phyloP scores from a whole-genome alignment of 2,797 vertebrate genomes.

The Nannoperca australis region DNA sequence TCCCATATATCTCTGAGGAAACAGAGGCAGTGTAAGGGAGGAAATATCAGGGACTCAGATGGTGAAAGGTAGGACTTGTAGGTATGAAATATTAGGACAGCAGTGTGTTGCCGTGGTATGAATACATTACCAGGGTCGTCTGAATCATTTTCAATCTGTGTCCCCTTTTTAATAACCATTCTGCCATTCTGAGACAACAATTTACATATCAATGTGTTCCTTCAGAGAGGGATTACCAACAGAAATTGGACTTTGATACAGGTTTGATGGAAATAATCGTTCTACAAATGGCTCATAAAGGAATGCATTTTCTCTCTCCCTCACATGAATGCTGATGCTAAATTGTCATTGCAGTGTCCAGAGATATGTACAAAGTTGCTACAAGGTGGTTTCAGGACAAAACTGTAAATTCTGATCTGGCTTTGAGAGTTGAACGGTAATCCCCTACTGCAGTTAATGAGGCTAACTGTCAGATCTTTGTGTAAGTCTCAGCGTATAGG shows the following conservation, averaged over 20 bases:
- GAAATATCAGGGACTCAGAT: not conserved
- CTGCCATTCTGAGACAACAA: constrained; percentile 67
- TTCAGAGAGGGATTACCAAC: constrained; percentile 69
- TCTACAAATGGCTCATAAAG: constrained; percentile 63
- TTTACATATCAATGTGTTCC: constrained; percentile 78
- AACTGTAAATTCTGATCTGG: not conserved
- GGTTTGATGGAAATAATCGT: constrained; percentile 61
- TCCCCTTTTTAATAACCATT: constrained; percentile 66
- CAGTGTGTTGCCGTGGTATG: constrained; percentile 4
- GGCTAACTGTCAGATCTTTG: not conserved
- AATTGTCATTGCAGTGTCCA: constrained; percentile 12
- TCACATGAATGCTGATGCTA: constrained; percentile 60
- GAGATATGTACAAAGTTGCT: constrained; percentile 6
- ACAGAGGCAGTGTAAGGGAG: not conserved
- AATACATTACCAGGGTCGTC: constrained; percentile 60
- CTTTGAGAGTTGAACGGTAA: constrained; percentile 1
- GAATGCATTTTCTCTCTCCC: constrained; percentile 43
- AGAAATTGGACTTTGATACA: constrained; percentile 74
- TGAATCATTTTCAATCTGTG: constrained; percentile 65
- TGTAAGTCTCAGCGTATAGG: not conserved
- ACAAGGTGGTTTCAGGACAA: not conserved
- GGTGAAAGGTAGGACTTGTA: constrained; percentile 8
- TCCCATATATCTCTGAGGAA: constrained; percentile 11
- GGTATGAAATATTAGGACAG: constrained; percentile 11
- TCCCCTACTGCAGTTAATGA: not conserved